Conservation (phyloP, 2,113 vertebrate genomes). For the Proterorhinus semilunaris region DNA sequence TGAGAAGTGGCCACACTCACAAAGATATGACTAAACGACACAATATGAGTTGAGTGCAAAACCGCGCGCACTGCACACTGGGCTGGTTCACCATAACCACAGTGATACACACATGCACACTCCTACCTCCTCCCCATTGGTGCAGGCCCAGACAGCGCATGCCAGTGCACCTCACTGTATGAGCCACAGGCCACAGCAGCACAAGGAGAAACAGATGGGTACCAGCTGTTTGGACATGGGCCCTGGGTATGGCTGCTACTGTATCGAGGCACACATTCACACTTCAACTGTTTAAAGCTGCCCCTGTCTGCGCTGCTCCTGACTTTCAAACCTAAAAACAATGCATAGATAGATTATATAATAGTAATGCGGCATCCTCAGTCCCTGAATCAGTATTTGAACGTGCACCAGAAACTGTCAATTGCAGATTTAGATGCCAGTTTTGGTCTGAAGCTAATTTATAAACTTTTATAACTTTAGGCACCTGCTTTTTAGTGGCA, state of each 20-base stretch:
- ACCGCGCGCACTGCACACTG: conserved; percentile 53
- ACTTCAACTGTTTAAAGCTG: conserved; percentile 46
- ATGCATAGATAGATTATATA: conserved; percentile 21
- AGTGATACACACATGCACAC: conserved; percentile 59
- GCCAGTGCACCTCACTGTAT: conserved; percentile 69
- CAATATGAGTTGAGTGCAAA: conserved; percentile 36
- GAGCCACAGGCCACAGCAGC: conserved; percentile 69
- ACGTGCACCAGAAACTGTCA: neutral
- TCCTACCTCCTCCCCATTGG: conserved; percentile 57
- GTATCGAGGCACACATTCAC: conserved; percentile 62
- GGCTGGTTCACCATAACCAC: conserved; percentile 59
- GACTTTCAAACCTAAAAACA: conserved; percentile 25
- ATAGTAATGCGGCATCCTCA: conserved; percentile 1
- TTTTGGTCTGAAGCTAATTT: no score
- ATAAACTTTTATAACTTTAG: no score
- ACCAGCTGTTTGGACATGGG: conserved; percentile 76
- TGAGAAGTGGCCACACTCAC: conserved; percentile 25
- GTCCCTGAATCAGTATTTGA: neutral
- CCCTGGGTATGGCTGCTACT: conserved; percentile 70
- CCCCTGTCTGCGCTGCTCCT: conserved; percentile 16
- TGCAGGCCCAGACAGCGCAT: conserved; percentile 67
- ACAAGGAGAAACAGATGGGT: conserved; percentile 74
- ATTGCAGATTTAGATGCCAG: neutral
- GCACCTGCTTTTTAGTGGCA: no score
- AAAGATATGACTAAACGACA: conserved; percentile 17